Conservation (phyloP, 2,888 invertebrate genomes). For the Dryobota labecula region DNA sequence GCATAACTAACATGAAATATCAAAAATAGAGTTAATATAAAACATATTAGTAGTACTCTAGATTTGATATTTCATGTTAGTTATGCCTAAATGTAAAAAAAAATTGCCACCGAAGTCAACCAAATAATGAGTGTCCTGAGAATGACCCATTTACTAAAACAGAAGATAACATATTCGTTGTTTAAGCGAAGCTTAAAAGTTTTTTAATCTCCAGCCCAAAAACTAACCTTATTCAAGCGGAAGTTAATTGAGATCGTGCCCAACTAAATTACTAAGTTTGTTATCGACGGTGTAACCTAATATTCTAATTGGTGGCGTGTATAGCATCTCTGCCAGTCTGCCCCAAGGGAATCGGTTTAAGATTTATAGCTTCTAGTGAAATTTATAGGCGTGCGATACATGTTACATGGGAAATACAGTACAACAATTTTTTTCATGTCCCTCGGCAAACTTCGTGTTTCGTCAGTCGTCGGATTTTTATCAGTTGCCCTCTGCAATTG, state of each 20-base stretch:
- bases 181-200: neutral
- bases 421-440: too few species aligned
- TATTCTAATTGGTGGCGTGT: constrained; percentile 23
- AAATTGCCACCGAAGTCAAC: too few species aligned
- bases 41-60: too few species aligned
- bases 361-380: constrained; percentile 21
- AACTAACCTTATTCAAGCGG: constrained; percentile 1
- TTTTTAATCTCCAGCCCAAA: neutral
- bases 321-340: neutral
- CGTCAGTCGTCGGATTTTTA: too few species aligned
- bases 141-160: too few species aligned
- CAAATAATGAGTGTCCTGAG: too few species aligned
- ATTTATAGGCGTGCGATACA: neutral
- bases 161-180: neutral
- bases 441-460: too few species aligned
- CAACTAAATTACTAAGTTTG: constrained; percentile 9
- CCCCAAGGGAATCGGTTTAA: constrained; percentile 9
- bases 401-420: neutral
- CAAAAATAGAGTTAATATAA: too few species aligned
- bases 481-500: too few species aligned
- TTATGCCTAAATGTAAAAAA: too few species aligned
- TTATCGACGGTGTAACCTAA: constrained; percentile 1
- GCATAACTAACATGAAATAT: too few species aligned
- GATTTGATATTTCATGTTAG: too few species aligned
- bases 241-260: constrained; percentile 13